phyloP scores from a whole-genome alignment of 2,797 vertebrate genomes.

The Lycodopsis pacificus region DNA sequence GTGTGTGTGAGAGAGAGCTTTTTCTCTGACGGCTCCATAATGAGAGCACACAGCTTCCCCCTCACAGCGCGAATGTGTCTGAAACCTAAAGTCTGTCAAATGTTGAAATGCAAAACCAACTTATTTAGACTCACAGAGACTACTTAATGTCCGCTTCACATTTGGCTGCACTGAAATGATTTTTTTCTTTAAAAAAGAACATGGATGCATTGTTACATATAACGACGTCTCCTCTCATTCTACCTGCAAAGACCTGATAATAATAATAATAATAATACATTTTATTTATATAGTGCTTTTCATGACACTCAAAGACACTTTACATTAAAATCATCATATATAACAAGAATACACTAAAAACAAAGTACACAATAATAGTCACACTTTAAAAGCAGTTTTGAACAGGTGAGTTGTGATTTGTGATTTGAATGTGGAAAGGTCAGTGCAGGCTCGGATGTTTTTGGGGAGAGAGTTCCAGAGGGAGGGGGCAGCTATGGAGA shows the following conservation, averaged over 20 bases:
- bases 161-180: neutral
- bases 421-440: too few species aligned
- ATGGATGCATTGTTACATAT: neutral
- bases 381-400: too few species aligned
- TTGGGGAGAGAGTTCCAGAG: too few species aligned
- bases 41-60: neutral
- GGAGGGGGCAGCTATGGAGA: too few species aligned
- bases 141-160: slow-evolving; percentile 1
- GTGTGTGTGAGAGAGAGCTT: neutral
- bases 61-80: neutral
- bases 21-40: neutral
- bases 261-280: too few species aligned
- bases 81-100: neutral
- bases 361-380: too few species aligned
- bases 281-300: too few species aligned
- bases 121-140: neutral
- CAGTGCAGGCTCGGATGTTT: too few species aligned
- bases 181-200: neutral
- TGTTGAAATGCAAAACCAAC: neutral
- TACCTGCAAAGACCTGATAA: neutral
- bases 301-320: too few species aligned
- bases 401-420: too few species aligned
- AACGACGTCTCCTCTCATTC: neutral
- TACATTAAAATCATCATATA: too few species aligned
- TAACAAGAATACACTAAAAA: too few species aligned